These are phyloP conservation scores for Schizotus pectinicornis DNA, from an alignment of 2,888 invertebrate genomes.

Conservation along the genomic window DNA sequence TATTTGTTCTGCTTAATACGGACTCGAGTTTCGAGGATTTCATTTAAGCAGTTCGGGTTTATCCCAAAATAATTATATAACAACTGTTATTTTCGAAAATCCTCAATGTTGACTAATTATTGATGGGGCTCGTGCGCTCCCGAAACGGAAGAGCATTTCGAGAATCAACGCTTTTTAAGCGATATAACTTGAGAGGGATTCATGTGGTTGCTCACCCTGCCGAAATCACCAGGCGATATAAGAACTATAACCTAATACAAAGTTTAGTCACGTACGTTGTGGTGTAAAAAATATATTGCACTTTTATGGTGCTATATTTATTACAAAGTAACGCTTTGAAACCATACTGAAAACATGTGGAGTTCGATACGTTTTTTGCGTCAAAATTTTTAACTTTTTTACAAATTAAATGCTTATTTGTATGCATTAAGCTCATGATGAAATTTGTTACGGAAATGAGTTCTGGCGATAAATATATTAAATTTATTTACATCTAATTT, in stretches of 20 bases:
- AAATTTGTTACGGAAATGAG: no score
- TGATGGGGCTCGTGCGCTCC: no score
- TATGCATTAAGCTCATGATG: no score
- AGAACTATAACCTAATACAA: constrained; percentile 8
- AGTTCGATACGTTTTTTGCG: no score
- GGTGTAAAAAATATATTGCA: constrained; percentile 10
- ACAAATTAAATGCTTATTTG: neutral
- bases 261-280: constrained; percentile 3
- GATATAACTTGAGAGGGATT: no score
- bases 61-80: no score
- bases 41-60: no score
- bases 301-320: constrained; percentile 6
- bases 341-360: constrained; percentile 3
- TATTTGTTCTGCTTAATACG: constrained; percentile 2
- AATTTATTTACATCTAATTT: constrained; percentile 7
- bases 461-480: neutral
- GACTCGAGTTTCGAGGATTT: neutral
- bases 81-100: no score
- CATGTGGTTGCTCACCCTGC: neutral
- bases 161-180: no score
- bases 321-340: constrained; percentile 7
- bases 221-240: neutral
- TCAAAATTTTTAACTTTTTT: neutral
- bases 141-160: no score
- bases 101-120: no score